Conservation (phyloP, 1,140 invertebrate species). For the Drosophila ambigua region DNA sequence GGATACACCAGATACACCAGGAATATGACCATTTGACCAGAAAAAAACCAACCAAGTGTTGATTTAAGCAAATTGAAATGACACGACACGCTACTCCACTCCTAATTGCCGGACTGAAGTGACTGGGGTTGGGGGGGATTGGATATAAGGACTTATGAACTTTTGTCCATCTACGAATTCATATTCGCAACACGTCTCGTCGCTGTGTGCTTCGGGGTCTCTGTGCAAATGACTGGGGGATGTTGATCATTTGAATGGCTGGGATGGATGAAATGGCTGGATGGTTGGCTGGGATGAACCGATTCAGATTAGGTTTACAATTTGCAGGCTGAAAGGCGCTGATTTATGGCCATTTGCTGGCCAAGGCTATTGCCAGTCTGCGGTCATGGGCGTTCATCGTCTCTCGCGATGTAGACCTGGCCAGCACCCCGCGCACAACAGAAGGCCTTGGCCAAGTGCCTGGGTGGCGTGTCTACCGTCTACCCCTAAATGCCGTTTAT, state of each 20-base stretch:
- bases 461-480: slow-evolving; percentile 34
- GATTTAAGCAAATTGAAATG: slow-evolving; percentile 67
- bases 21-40: slow-evolving; percentile 27
- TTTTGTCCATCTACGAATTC: slow-evolving; percentile 20
- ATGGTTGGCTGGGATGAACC: slow-evolving; percentile 4
- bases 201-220: no score
- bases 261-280: slow-evolving; percentile 1
- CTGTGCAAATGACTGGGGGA: no score
- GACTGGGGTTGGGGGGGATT: slow-evolving; percentile 1
- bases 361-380: slow-evolving; percentile 42
- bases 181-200: slow-evolving; percentile 40
- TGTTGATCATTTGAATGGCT: slow-evolving; percentile 7
- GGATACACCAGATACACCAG: background rate
- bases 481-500: slow-evolving; percentile 63
- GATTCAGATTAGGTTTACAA: slow-evolving; percentile 50
- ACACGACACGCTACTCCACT: slow-evolving; percentile 29
- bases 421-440: slow-evolving; percentile 6
- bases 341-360: slow-evolving; percentile 57
- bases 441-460: slow-evolving; percentile 45
- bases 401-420: slow-evolving; percentile 35
- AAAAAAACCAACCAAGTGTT: slow-evolving; percentile 42
- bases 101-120: slow-evolving; percentile 40
- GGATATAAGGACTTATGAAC: slow-evolving; percentile 27
- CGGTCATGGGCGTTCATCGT: slow-evolving; percentile 50
- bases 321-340: slow-evolving; percentile 47